Evolutionary conservation across 2,797 vertebrate genomes (phyloP).

Genomic region (Sebastes diploproa): DNA sequence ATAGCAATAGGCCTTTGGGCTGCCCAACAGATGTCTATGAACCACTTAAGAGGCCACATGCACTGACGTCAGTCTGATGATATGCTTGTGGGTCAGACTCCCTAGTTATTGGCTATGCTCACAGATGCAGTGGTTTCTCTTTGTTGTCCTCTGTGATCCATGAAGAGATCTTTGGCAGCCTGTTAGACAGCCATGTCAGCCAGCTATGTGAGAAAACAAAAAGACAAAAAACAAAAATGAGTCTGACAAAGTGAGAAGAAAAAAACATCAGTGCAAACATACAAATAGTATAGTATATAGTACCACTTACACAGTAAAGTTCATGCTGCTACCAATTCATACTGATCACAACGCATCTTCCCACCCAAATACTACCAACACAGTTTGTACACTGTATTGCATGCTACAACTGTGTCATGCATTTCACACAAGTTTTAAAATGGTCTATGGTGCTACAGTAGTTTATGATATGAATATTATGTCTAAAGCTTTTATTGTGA

Average conservation of each 20-base stretch:
- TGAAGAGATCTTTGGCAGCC: slow-evolving; percentile 72
- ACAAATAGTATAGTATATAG: background rate
- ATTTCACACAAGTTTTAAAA: background rate
- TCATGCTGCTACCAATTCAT: background rate
- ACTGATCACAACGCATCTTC: background rate
- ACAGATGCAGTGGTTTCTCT: slow-evolving; percentile 59
- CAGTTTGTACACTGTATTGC: background rate
- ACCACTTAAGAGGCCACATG: slow-evolving; percentile 77
- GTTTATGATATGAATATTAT: background rate
- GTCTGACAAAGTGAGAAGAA: slow-evolving; percentile 5
- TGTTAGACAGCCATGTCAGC: slow-evolving; percentile 72
- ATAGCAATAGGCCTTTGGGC: slow-evolving; percentile 73
- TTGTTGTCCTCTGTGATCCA: slow-evolving; percentile 73
- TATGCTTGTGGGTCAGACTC: slow-evolving; percentile 56
- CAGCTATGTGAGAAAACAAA: slow-evolving; percentile 34
- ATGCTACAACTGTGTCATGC: background rate
- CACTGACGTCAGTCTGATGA: slow-evolving; percentile 68
- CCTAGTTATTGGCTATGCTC: slow-evolving; percentile 62
- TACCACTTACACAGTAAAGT: background rate
- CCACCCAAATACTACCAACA: background rate
- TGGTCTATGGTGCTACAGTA: background rate
- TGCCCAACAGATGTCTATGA: slow-evolving; percentile 73
- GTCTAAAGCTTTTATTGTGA: background rate
- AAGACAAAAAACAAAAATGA: slow-evolving; percentile 9
- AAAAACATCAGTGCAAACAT: slow-evolving; percentile 5